Percentiles rank a stretch among this genome's conserved stretches.
Evolutionary conservation across 2,797 vertebrate genomes (phyloP).

Genomic region (Sebastes kiyomatsui): DNA sequence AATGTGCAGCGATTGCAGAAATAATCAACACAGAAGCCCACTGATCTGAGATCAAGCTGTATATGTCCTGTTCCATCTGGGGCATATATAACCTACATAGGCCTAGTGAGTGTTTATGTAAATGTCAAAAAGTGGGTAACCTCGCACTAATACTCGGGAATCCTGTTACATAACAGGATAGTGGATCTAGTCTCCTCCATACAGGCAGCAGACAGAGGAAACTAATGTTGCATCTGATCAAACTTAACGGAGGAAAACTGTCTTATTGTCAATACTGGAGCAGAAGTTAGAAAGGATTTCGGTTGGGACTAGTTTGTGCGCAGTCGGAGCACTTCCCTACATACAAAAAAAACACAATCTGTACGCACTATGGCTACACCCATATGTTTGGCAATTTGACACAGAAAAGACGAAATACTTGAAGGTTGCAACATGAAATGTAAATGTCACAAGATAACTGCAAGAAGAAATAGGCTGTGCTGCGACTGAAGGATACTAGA

Average conservation of each 20-base stretch:
- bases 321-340: background rate
- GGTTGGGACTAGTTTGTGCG: slow-evolving; percentile 5
- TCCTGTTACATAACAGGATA: slow-evolving; percentile 88
- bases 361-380: slow-evolving; percentile 20
- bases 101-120: background rate
- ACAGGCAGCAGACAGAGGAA: slow-evolving; percentile 17
- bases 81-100: too few species aligned
- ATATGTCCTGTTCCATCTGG: background rate
- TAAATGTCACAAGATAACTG: background rate
- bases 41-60: background rate
- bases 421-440: background rate
- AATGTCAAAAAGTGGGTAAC: slow-evolving; percentile 33
- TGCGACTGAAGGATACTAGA: background rate
- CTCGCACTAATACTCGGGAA: slow-evolving; percentile 57
- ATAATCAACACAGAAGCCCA: background rate
- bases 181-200: slow-evolving; percentile 34
- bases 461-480: background rate
- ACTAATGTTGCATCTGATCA: slow-evolving; percentile 28
- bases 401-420: background rate
- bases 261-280: background rate
- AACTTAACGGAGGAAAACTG: background rate
- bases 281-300: background rate
- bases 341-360: background rate
- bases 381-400: slow-evolving; percentile 22
- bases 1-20: background rate